Evolutionary conservation across 2,888 invertebrate species (phyloP), one percentile per base, ranked within the genome.

Genomic region (Pimpla rufipes): DNA sequence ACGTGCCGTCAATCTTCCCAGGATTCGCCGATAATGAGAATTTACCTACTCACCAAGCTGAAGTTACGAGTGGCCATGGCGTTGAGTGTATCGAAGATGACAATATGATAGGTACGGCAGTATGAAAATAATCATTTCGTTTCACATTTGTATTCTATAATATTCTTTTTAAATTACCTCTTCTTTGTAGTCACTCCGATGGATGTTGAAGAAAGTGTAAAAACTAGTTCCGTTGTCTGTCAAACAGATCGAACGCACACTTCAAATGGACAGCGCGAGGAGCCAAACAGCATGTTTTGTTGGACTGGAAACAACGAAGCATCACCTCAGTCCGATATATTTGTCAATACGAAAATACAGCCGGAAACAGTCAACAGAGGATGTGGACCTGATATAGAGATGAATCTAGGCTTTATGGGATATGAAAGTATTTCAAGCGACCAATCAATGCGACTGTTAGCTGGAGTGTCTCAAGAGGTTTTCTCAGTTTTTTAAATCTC

Each of bases 1-100:
- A 84, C 29, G 64, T 83, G 35, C 83, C 79, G 55, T 77, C 79
- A 42, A 76, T 86, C 47, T 85, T 87, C 81, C 85, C 86, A 4
- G 23, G 55, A 57, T 18, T 57, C 11, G 52, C 55, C 55, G 11
- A 71, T 57, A 57, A 55, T 52, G 52, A 42, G 55, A 40, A 50
- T 52, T 55, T 13, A 71, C 18, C 62, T 45, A 76, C 52, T 42
- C 18, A 29, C 64, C 10, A 76, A 83, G 75, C 55, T 52, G 16
- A 59, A 67, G 18, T 75, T 55, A n/a, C 29, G 23, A 40, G 45
- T 47, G 45, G 45, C 45, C 45, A 47, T 47, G 45, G n/a, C 11
- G 45, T 59, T 3, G 21, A 23, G 16, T 35, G 21, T 45, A 21
- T 16, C 37, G 47, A 10, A 59, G 23, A n/a, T 47, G 3, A 16